These are phyloP conservation scores for Gila orcuttii DNA, from an alignment of 2,113 vertebrate species.

Conservation along the genomic window DNA sequence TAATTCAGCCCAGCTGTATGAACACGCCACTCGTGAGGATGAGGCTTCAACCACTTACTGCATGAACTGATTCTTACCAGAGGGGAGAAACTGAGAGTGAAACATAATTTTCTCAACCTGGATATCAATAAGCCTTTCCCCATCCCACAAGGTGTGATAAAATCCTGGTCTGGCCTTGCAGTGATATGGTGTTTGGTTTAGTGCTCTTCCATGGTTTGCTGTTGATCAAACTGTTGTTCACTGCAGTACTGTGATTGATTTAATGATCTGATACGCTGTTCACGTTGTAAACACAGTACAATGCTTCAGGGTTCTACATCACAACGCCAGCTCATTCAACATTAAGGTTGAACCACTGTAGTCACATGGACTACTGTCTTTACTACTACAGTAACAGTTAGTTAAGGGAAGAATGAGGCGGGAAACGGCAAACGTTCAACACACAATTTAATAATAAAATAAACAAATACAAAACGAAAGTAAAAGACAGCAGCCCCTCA, in stretches of 20 bases:
- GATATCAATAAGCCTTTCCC: constrained; percentile 50
- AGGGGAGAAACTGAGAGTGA: constrained; percentile 44
- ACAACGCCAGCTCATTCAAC: too few relatives aligned
- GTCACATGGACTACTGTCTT: too few relatives aligned
- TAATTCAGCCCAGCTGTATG: constrained; percentile 57
- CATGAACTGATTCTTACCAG: constrained; percentile 35
- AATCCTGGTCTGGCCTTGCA: constrained; percentile 38
- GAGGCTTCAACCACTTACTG: constrained; percentile 44
- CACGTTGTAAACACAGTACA: too few relatives aligned
- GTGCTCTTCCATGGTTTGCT: constrained; percentile 37
- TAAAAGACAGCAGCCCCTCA: too few relatives aligned
- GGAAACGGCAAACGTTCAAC: too few relatives aligned
- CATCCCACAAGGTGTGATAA: not conserved
- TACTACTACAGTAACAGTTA: too few relatives aligned
- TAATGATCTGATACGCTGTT: too few relatives aligned
- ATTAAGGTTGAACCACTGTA: too few relatives aligned
- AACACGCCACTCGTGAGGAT: constrained; percentile 47
- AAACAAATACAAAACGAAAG: too few relatives aligned
- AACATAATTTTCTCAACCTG: constrained; percentile 34
- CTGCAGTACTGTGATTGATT: not conserved
- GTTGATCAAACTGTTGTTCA: constrained; percentile 34
- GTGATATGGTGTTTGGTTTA: constrained; percentile 40
- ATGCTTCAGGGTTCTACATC: too few relatives aligned
- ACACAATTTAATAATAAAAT: too few relatives aligned
- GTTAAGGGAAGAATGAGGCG: too few relatives aligned